Conservation (phyloP, 2,113 vertebrate genomes). For the Saguinus midas region DNA sequence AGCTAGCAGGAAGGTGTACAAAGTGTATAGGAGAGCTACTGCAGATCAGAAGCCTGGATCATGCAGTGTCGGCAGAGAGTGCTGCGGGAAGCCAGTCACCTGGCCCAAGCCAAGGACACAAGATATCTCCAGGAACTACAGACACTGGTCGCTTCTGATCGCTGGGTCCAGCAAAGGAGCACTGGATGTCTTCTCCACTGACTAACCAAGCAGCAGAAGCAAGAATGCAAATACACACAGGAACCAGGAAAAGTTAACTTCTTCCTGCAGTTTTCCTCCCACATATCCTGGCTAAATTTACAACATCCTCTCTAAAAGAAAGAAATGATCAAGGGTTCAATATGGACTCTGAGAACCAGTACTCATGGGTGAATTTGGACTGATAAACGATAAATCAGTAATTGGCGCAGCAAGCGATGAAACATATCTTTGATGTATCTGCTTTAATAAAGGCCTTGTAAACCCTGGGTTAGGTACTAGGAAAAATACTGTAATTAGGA, state of each 20-base stretch:
- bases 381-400: not conserved
- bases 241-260: not conserved
- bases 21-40: fast-evolving
- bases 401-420: not conserved
- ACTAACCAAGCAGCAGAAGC: not conserved
- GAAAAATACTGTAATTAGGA: not conserved
- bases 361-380: not conserved
- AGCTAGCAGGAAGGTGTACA: not conserved
- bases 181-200: not conserved
- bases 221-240: not conserved
- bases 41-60: not conserved
- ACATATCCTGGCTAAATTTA: not conserved
- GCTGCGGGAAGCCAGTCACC: not conserved
- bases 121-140: not conserved
- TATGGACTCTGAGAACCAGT: not conserved
- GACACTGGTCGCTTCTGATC: not conserved
- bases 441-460: not conserved
- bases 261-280: not conserved
- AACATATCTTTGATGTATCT: not conserved
- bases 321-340: not conserved
- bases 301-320: not conserved
- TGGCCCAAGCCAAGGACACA: not conserved
- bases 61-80: fast-evolving
- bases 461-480: not conserved
- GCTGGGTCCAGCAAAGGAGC: fast-evolving